Evolutionary conservation across 2,797 vertebrate genomes (phyloP).

Genomic region (Neosilurus mollespiculum): DNA sequence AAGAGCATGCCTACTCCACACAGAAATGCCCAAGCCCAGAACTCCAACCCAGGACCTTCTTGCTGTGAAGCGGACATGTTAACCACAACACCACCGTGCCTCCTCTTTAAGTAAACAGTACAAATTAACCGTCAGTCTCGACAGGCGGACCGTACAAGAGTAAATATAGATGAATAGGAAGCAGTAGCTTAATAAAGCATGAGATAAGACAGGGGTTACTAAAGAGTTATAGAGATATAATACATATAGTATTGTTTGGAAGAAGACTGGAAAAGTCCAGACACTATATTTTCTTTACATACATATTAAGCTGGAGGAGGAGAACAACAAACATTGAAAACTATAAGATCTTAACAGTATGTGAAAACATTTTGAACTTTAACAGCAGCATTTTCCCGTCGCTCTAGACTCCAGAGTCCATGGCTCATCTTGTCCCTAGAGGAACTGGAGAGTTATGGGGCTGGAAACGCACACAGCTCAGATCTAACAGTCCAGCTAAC

Average conservation of each 20-base stretch:
- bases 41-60: too few species aligned
- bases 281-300: neutral
- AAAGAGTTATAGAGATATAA: neutral
- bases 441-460: neutral
- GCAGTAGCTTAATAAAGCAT: neutral
- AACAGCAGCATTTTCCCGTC: neutral
- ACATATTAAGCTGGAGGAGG: neutral
- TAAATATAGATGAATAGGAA: conserved; percentile 6
- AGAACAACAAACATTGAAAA: neutral
- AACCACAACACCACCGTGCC: too few species aligned
- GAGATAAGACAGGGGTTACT: neutral
- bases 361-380: neutral
- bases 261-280: neutral
- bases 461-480: neutral
- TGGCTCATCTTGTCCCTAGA: neutral
- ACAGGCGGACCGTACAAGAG: neutral
- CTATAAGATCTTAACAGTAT: neutral
- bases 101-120: neutral
- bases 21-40: too few species aligned
- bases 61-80: too few species aligned
- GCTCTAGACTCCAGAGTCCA: neutral
- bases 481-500: too few species aligned
- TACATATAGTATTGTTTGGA: too few species aligned
- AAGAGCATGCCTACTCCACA: too few species aligned
- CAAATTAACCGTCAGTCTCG: conserved; percentile 1